These are phyloP conservation scores for Phyllotis vaccarum DNA, from an alignment of 2,797 vertebrate species.

Conservation along the genomic window DNA sequence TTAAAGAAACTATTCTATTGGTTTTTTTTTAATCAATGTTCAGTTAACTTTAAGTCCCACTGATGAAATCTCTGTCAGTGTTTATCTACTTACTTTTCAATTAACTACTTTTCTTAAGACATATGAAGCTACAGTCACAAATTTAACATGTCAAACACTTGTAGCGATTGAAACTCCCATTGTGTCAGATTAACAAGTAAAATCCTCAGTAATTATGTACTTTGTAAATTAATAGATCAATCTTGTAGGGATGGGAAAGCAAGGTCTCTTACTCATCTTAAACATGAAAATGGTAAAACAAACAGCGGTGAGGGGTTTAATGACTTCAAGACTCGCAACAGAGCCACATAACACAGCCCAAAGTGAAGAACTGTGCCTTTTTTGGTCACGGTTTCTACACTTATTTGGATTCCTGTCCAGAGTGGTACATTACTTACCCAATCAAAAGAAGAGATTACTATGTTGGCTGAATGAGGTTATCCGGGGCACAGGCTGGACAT, in stretches of 20 bases:
- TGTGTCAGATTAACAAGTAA: slow-evolving; percentile 33
- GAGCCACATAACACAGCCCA: neutral
- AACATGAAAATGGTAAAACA: slow-evolving; percentile 48
- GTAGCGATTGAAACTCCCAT: slow-evolving; percentile 5
- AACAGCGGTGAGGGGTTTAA: neutral
- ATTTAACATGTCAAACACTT: slow-evolving; percentile 56
- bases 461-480: neutral
- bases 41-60: slow-evolving; percentile 40
- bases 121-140: slow-evolving; percentile 54
- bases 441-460: neutral
- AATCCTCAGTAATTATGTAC: slow-evolving; percentile 8
- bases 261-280: slow-evolving; percentile 24
- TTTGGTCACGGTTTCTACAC: neutral
- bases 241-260: neutral
- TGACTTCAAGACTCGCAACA: neutral
- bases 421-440: neutral
- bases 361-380: neutral
- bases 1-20: neutral
- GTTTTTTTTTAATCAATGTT: slow-evolving; percentile 49
- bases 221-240: slow-evolving; percentile 59
- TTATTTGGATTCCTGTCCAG: slow-evolving; percentile 1
- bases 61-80: slow-evolving; percentile 50
- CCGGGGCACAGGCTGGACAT: neutral
- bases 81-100: slow-evolving; percentile 48
- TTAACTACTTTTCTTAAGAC: slow-evolving; percentile 61